phyloP scores from a whole-genome alignment of 2,797 vertebrate species.

The Coccyzus lansbergi region DNA sequence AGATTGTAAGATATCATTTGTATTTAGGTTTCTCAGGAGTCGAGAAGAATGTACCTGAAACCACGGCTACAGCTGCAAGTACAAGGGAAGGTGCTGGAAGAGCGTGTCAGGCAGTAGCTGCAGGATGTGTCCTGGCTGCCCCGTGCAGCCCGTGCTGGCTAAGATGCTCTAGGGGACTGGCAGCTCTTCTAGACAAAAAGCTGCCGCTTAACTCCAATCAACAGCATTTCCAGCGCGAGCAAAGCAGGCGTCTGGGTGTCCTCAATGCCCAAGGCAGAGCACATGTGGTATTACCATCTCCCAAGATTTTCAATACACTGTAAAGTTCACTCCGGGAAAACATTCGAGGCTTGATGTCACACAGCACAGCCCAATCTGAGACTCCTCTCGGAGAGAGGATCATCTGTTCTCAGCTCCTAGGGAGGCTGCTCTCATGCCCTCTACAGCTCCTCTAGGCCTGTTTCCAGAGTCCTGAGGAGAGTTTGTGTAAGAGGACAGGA shows the following conservation, averaged over 20 bases:
- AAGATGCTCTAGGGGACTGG: background rate
- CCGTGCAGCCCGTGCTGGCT: background rate
- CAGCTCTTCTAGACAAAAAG: background rate
- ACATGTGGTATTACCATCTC: background rate
- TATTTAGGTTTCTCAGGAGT: background rate
- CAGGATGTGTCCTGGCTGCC: background rate
- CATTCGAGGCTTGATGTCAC: background rate
- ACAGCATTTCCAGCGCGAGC: background rate
- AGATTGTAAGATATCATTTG: background rate
- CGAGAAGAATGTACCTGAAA: background rate
- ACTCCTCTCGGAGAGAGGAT: background rate
- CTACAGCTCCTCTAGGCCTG: background rate
- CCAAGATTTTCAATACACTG: background rate
- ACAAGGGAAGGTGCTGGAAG: background rate
- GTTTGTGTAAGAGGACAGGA: background rate
- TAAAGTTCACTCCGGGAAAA: background rate
- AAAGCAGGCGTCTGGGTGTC: accelerated
- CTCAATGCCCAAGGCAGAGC: background rate
- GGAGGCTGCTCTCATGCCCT: background rate
- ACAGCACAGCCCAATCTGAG: background rate
- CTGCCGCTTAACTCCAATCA: background rate
- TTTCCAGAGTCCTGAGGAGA: background rate
- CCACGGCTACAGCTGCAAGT: background rate
- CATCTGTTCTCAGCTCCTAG: background rate
- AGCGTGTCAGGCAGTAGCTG: background rate